Base-by-base conservation (phyloP, 2,797 vertebrate genomes). In the Threskiornis aethiopicus region DNA sequence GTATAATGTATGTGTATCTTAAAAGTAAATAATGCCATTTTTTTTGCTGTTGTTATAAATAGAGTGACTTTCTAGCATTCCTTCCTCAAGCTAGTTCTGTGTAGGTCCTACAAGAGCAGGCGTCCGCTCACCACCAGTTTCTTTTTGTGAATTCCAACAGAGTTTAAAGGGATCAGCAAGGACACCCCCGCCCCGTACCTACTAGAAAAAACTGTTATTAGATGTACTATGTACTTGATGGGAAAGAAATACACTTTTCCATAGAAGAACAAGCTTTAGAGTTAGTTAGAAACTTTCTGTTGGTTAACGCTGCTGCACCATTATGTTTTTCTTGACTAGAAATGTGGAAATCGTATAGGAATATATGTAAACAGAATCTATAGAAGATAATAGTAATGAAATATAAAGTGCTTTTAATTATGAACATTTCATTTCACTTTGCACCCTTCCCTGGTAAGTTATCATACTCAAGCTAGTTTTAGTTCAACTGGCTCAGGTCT, bases 301-400 rank as follows among this genome's bases (percentile, higher is more conserved):
- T 62, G 78, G 71, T 41, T 91, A 93, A 83, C 0, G 22, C 84
- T 82, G 58, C 8, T 86, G 72, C 94, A 91, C 58, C 44, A 31
- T 44, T 87, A 62, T 41, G 25, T 14, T 90, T 78, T 90, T 91
- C 73, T 84, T 85, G 54, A 86, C 73, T 58, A 89, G 62, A 51
- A 77, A 72, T 52, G 15, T 16, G 89, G 90, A 90, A 94, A 92
- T 79, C 1, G 3, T 58, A 82, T 16, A 85, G 81, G 33, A 52
- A 66, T 59, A 70, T 35, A 66, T 89, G 91, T 89, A 95, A 81
- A 93, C 92, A 96, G 89, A 91, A 42, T n/a, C 31, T 71, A 67
- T 5, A 79, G 84, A 54, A 75, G 65, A 15, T 51, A 77, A 73
- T 49, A 70, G 80, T 13, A 85, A 90, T 35, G 66, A 93, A 71